Percentiles rank a stretch among this genome's conserved stretches.
Conservation (phyloP, 92 coral and sea anemone species). For the Phenganax subtilis region DNA sequence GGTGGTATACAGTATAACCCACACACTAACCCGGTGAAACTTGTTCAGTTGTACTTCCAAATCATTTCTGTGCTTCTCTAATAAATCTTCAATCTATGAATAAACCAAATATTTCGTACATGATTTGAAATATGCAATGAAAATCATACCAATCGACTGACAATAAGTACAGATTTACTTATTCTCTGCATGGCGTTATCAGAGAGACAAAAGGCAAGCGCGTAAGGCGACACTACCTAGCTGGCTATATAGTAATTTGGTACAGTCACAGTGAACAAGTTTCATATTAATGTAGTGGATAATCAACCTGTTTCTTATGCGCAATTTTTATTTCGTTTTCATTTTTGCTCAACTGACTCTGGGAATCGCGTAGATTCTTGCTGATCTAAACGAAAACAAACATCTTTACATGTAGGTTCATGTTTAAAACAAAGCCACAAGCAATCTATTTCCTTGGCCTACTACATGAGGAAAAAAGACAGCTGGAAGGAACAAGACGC, state of each 20-base stretch:
- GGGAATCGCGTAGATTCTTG: constrained; percentile 67
- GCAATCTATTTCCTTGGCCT: background rate
- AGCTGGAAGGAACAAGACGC: too few species aligned
- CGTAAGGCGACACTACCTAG: background rate
- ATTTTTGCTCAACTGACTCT: constrained; percentile 69
- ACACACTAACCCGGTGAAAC: constrained; percentile 74
- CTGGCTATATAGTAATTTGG: too few species aligned
- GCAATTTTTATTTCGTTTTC: constrained; percentile 73
- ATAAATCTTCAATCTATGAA: constrained; percentile 72
- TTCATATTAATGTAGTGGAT: background rate
- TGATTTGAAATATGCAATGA: too few species aligned
- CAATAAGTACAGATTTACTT: too few species aligned
- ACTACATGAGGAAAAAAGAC: background rate
- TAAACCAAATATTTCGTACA: background rate
- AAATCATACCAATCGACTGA: too few species aligned
- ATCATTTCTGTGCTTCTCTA: constrained; percentile 72
- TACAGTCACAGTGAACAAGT: too few species aligned
- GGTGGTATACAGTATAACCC: too few species aligned
- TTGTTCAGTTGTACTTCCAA: constrained; percentile 69
- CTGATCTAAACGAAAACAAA: constrained; percentile 49
- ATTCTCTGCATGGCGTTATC: too few species aligned
- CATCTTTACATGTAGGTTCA: background rate
- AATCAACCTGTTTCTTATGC: constrained; percentile 69
- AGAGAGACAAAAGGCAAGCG: background rate
- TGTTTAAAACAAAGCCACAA: background rate